phyloP scores from a whole-genome alignment of 2,113 vertebrate genomes.

The Nicator chloris region DNA sequence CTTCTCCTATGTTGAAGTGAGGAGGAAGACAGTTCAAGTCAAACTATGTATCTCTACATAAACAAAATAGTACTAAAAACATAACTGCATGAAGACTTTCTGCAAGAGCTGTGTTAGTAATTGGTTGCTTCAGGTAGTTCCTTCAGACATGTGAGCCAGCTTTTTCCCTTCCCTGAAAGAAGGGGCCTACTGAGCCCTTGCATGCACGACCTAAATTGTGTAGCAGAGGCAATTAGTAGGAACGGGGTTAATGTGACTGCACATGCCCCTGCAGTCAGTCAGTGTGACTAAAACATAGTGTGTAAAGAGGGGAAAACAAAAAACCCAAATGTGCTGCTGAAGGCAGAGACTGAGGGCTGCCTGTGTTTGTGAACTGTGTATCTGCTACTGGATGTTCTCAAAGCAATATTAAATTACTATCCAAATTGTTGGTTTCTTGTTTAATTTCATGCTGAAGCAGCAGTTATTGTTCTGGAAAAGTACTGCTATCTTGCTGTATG shows the following conservation, averaged over 20 bases:
- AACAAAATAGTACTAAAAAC: not conserved
- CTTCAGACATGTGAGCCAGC: not conserved
- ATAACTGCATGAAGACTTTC: not conserved
- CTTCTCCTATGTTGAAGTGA: not conserved
- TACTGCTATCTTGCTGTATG: not conserved
- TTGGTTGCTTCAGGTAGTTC: not conserved
- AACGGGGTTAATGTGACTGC: not conserved
- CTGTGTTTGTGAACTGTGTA: not conserved
- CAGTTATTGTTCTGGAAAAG: not conserved
- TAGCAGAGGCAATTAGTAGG: not conserved
- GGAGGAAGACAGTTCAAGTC: not conserved
- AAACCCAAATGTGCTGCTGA: not conserved
- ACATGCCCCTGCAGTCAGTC: not conserved
- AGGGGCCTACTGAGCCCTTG: not conserved
- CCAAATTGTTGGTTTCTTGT: not conserved
- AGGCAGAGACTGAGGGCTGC: not conserved
- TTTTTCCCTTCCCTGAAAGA: not conserved
- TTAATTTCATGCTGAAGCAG: not conserved
- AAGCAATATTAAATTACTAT: not conserved
- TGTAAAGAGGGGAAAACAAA: not conserved
- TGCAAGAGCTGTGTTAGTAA: not conserved
- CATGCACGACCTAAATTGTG: not conserved
- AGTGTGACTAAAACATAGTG: rapidly evolving
- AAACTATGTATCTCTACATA: not conserved
- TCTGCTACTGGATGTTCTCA: not conserved